Evolutionary conservation across 2,888 invertebrate genomes (phyloP).

Genomic region (Onchidella celtica): DNA sequence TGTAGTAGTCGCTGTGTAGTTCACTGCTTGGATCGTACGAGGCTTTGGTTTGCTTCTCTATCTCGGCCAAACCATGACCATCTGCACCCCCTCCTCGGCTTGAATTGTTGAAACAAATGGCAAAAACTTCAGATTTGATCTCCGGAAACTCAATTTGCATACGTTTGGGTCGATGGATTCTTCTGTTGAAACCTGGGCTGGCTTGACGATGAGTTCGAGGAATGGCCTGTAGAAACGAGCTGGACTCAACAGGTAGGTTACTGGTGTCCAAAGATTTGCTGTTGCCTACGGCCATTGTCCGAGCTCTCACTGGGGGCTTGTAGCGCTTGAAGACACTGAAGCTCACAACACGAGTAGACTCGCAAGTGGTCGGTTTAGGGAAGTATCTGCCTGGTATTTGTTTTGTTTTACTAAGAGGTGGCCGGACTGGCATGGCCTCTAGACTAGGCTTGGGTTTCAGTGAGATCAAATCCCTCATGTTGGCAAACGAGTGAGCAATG

Average conservation of each 20-base stretch:
- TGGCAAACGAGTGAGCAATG: conserved; percentile 29
- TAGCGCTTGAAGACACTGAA: conserved; percentile 12
- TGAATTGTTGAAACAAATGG: conserved; percentile 47
- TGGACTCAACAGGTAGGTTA: conserved; percentile 26
- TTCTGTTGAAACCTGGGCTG: conserved; percentile 44
- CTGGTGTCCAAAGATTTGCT: conserved; percentile 22
- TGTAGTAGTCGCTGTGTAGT: conserved; percentile 59
- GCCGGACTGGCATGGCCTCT: conserved; percentile 49
- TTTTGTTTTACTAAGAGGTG: conserved; percentile 48
- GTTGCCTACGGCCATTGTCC: conserved; percentile 33
- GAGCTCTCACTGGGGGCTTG: conserved; percentile 21
- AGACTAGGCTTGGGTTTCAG: conserved; percentile 42
- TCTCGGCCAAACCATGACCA: background rate
- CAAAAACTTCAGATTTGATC: conserved; percentile 51
- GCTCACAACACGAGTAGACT: conserved; percentile 46
- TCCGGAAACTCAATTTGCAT: conserved; percentile 45
- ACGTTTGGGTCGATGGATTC: conserved; percentile 38
- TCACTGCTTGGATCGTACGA: conserved; percentile 58
- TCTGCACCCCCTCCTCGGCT: background rate
- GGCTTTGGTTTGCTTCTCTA: conserved; percentile 3
- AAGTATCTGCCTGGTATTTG: conserved; percentile 63
- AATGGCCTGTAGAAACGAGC: background rate
- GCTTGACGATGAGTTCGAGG: conserved; percentile 30
- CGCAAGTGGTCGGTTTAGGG: conserved; percentile 57
- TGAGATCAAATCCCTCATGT: conserved; percentile 35